Evolutionary conservation across 2,797 vertebrate genomes (phyloP).

Genomic region (Florisuga fusca): DNA sequence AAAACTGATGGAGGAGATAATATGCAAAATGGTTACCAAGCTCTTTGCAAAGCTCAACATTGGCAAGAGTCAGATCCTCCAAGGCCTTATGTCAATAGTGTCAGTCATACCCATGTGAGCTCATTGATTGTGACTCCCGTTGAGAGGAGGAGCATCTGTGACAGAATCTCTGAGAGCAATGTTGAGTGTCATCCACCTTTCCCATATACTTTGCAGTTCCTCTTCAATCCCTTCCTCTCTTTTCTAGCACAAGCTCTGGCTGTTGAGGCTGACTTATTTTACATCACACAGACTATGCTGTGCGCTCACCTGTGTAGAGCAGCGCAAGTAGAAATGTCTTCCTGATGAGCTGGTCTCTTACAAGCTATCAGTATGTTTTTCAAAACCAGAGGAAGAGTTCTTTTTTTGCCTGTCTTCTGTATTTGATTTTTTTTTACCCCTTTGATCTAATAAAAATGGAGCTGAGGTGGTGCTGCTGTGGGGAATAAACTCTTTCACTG

Average conservation of each 20-base stretch:
- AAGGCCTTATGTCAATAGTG: accelerated
- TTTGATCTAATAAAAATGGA: neutral
- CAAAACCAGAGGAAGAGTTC: neutral
- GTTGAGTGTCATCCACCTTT: neutral
- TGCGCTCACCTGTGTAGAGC: neutral
- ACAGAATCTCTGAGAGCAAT: neutral
- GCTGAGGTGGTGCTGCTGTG: neutral
- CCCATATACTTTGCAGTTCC: neutral
- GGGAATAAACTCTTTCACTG: neutral
- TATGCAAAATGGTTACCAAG: neutral
- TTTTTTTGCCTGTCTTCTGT: neutral
- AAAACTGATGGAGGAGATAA: neutral
- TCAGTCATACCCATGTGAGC: accelerated
- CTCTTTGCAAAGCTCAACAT: neutral
- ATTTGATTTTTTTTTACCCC: accelerated
- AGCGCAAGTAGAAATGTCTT: neutral
- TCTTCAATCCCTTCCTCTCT: neutral
- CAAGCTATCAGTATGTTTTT: neutral
- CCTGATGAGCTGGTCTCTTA: neutral
- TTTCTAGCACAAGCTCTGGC: neutral
- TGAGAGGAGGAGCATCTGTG: neutral
- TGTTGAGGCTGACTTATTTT: neutral
- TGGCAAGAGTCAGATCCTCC: neutral
- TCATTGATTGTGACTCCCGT: neutral
- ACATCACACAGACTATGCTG: accelerated